Evolutionary conservation across 1,140 invertebrate genomes (phyloP).

Genomic region (Tetramorium alpestre): DNA sequence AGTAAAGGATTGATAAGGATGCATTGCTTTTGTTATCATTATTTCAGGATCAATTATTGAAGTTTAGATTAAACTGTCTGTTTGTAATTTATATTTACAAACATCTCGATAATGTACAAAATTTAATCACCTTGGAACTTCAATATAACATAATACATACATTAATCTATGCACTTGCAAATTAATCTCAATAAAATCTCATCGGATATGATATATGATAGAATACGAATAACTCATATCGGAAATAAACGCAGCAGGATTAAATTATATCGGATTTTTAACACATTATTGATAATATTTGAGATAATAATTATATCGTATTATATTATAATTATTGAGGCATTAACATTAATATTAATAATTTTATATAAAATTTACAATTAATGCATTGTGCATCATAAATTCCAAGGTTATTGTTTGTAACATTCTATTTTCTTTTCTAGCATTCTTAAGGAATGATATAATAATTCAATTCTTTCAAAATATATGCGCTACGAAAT

Average conservation of each 20-base stretch:
- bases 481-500: slow-evolving; percentile 24
- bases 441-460: not conserved
- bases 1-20: not conserved
- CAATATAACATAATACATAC: not conserved
- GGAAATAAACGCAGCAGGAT: not conserved
- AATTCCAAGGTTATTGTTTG: not conserved
- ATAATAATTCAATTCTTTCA: not conserved
- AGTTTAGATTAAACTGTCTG: not conserved
- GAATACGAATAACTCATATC: not conserved
- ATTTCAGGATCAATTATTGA: not conserved
- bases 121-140: not conserved
- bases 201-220: not conserved
- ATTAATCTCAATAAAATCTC: not conserved
- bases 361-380: not conserved
- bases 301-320: not conserved
- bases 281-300: not conserved
- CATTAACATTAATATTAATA: not conserved
- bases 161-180: not conserved
- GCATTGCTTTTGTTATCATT: not conserved
- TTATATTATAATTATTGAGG: no score
- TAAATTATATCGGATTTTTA: not conserved
- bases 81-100: not conserved
- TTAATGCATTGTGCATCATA: not conserved
- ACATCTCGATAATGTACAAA: not conserved
- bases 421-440: not conserved